Evolutionary conservation across 2,888 invertebrate species (phyloP), one percentile per base, ranked within the genome.

Genomic region (Cephus runcator): DNA sequence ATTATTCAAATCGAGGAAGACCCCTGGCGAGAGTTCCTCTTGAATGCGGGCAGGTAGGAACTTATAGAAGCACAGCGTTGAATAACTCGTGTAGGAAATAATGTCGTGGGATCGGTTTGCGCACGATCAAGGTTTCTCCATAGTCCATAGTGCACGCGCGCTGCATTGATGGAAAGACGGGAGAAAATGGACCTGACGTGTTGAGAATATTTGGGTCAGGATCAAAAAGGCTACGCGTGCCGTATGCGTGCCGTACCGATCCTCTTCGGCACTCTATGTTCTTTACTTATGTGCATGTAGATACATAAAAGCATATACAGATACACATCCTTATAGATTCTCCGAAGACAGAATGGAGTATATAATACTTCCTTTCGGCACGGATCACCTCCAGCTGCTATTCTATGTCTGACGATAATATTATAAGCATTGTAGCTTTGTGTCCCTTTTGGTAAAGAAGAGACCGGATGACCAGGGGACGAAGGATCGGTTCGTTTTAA

Each of bases 401-500:
- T 84, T 84, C 83, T 83, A 82, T 80, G 83, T 81, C 82, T 80
- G 78, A 75, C 80, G 84, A 85, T 84, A 84, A 84, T 82, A 81
- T 83, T 84, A 84, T 83, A 83, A 81, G 76, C 83, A 80, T 81
- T 80, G 77, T 82, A 69, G 69, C 79, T 84, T 83, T 83, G 83
- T 83, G 56, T 56, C 56, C 81, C 80, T 79, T 73, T 81, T 71
- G 79, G 80, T 76, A 40, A 78, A 74, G 79, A 77, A 75, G 81
- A 78, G 78, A 79, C 81, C 80, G 81, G 81, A 82, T 79, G 79
- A 79, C 79, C 75, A 80, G 80, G 83, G 81, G 81, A 81, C 76
- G 69, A 88, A 83, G 85, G 86, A 88, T 88, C 88, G 89, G 87
- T 90, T 90, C 88, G 90, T 91, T 91, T 91, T 91, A 91, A 91